Base-by-base conservation (phyloP, 2,113 vertebrate genomes). In the Harpagus bidentatus region DNA sequence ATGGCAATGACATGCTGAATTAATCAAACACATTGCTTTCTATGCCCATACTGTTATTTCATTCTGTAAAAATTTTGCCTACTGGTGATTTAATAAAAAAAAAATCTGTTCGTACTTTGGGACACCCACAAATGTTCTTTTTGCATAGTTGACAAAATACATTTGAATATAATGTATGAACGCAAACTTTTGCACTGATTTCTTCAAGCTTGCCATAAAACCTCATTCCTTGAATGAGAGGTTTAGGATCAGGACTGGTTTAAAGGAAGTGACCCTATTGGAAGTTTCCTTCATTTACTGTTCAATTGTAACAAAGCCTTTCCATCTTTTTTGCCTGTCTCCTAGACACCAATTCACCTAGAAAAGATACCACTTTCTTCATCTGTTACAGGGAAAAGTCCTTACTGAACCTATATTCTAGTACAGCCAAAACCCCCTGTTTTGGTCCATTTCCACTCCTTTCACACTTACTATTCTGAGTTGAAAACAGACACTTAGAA, bases 351-450 rank as follows among this genome's bases (percentile, higher is more conserved):
- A 48, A 16, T 3, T 58, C 16, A 73, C 6, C 13, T 38, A 53
- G n/a, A 70, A 73, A 70, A 61, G 4, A 15, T 23, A 52, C 4
- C 8, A 11, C 8, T 19, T 4, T 63, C 28, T 59, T 79, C 7
- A 61, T 52, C 2, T 52, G 6, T 48, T 79, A 42, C 8, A 38
- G 4, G 7, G 11, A 66, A 45, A 52, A 26, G 4, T 73, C 14
- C 2, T 43, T 85, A 22, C 4, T 76, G n/a, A 34, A 23, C 13
- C 8, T 47, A 10, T 48, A 43, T 40, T 29, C 7, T 69, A 36
- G 21, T 48, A 23, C 13, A 80, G 10, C 5, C n/a, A 43, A 59
- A 48, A 3, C 8, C 13, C 8, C 0, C 0, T 59, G 2, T 7
- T 69, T 73, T 34, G 3, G 3, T 42, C 11, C 3, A 4, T 69